Evolutionary conservation across 2,797 vertebrate genomes (phyloP).

Genomic region (Ceryle rudis): DNA sequence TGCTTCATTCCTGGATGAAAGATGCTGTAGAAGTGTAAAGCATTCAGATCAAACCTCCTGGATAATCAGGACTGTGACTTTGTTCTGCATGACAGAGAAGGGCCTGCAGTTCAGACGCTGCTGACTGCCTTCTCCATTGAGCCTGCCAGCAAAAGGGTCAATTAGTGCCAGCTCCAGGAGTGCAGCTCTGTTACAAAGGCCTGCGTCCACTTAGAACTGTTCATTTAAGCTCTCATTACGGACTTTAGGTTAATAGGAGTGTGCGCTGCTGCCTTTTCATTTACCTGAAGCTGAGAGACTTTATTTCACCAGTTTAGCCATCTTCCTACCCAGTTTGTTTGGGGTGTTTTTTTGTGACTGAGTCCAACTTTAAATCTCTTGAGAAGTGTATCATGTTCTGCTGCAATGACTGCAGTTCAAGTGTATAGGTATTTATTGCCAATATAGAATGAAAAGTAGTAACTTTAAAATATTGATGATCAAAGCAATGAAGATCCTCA

Average conservation of each 20-base stretch:
- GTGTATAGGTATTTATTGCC: not conserved
- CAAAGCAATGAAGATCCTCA: not conserved
- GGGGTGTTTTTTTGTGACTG: not conserved
- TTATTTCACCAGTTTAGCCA: not conserved
- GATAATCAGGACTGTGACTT: slow-evolving; percentile 43
- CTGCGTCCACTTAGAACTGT: not conserved
- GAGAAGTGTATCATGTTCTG: not conserved
- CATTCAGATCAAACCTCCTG: slow-evolving; percentile 40
- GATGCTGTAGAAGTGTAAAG: not conserved
- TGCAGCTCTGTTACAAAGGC: not conserved
- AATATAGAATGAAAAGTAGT: not conserved
- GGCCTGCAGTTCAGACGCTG: not conserved
- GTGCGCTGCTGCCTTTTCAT: not conserved
- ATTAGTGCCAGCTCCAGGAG: slow-evolving; percentile 34
- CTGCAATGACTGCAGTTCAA: not conserved
- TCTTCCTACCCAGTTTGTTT: not conserved
- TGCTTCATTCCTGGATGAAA: slow-evolving; percentile 18
- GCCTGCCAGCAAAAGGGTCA: slow-evolving; percentile 32
- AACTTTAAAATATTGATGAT: slow-evolving; percentile 17
- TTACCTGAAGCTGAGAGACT: not conserved
- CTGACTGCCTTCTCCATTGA: not conserved
- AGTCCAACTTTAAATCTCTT: not conserved
- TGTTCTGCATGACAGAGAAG: slow-evolving; percentile 18
- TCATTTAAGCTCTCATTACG: not conserved
- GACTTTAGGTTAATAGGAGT: not conserved